Percentiles rank a stretch among this genome's conserved stretches.
Evolutionary conservation across 1,140 invertebrate species (phyloP).

Genomic region (Rhynchophorus ferrugineus): DNA sequence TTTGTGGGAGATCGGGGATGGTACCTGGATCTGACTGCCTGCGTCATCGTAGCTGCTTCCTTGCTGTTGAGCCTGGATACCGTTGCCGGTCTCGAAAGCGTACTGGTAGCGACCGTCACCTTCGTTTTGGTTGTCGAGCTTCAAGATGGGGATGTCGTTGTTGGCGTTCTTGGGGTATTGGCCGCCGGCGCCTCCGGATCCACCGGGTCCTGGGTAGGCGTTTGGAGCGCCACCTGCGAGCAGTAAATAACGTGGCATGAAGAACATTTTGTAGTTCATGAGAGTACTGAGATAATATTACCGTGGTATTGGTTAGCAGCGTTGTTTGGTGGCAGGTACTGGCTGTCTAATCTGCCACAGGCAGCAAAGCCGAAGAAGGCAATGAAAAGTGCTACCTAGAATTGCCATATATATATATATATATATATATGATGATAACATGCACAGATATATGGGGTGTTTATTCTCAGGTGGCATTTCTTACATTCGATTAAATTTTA

Average conservation of each 20-base stretch:
- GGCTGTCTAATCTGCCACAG: constrained; percentile 48
- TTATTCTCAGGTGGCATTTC: no score
- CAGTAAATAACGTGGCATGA: no score
- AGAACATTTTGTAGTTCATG: no score
- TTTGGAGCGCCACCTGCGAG: neutral
- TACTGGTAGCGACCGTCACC: constrained; percentile 43
- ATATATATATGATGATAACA: no score
- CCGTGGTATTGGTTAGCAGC: constrained; percentile 40
- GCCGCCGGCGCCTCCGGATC: constrained; percentile 11
- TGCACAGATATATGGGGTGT: no score
- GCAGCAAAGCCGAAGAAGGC: constrained; percentile 23
- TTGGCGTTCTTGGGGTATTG: constrained; percentile 6
- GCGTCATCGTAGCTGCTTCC: constrained; percentile 56
- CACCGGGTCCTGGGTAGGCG: neutral
- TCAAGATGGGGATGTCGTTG: constrained; percentile 42
- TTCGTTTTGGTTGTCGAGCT: constrained; percentile 25
- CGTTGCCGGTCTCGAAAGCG: constrained; percentile 52
- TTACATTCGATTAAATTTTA: no score
- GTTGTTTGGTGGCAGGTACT: constrained; percentile 37
- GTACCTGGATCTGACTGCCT: constrained; percentile 46
- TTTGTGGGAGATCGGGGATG: neutral
- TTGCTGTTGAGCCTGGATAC: constrained; percentile 48
- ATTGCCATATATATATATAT: neutral
- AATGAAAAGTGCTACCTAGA: constrained; percentile 18
- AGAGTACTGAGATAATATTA: neutral